These are phyloP conservation scores for Anser cygnoides DNA, from an alignment of 2,113 vertebrate species.

Conservation along the genomic window DNA sequence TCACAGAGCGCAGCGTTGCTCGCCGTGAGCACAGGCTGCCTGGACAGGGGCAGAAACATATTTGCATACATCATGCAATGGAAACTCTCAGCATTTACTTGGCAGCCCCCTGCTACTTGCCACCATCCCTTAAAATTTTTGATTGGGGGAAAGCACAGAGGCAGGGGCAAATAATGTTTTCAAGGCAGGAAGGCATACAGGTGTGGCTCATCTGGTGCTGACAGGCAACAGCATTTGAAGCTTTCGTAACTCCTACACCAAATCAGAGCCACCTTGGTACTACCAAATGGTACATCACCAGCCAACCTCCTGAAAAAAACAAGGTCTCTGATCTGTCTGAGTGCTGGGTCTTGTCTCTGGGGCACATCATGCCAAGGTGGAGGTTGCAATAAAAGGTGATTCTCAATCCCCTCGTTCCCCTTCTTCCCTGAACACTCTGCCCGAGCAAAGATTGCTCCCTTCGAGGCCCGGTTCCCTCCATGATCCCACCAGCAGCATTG, in stretches of 20 bases:
- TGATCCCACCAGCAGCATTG: neutral
- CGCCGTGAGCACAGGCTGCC: neutral
- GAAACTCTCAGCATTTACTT: neutral
- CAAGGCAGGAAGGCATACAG: neutral
- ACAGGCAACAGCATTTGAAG: neutral
- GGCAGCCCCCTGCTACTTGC: fast-evolving
- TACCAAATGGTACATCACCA: neutral
- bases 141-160: neutral
- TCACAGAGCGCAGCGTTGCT: neutral
- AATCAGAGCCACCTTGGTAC: neutral
- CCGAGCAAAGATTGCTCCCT: neutral
- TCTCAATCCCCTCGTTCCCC: neutral
- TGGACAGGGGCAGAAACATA: neutral
- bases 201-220: neutral
- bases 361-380: neutral
- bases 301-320: neutral
- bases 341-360: neutral
- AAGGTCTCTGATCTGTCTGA: neutral
- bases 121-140: neutral
- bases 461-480: neutral
- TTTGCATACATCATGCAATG: fast-evolving
- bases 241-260: neutral
- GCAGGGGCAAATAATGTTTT: neutral
- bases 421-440: neutral
- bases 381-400: neutral